phyloP scores from a whole-genome alignment of 1,140 invertebrate species.

The Bombus consobrinus region DNA sequence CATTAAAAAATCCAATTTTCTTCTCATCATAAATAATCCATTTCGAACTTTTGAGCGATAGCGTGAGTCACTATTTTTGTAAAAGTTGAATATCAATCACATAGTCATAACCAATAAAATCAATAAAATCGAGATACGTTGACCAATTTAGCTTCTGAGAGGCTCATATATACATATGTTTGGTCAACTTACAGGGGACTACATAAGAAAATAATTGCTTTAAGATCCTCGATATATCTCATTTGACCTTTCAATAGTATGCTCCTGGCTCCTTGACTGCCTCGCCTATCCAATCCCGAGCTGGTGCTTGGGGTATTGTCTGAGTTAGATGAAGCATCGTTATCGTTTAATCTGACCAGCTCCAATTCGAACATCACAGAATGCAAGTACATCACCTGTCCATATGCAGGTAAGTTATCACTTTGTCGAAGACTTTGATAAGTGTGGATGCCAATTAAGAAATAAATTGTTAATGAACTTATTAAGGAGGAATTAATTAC shows the following conservation, averaged over 20 bases:
- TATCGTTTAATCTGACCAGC: constrained; percentile 83
- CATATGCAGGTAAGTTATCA: not conserved
- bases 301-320: constrained; percentile 56
- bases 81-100: no score
- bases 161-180: not conserved
- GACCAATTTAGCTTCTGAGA: not conserved
- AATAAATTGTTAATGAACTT: not conserved
- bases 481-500: not conserved
- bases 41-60: no score
- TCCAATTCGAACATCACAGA: constrained; percentile 91
- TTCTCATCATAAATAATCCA: no score
- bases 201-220: constrained; percentile 91
- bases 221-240: constrained; percentile 90
- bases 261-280: constrained; percentile 88
- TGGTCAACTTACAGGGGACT: constrained; percentile 89
- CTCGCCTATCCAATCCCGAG: constrained; percentile 83
- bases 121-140: not conserved
- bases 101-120: no score
- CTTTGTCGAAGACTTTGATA: not conserved
- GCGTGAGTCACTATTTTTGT: no score
- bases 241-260: constrained; percentile 93
- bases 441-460: not conserved
- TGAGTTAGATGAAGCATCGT: constrained; percentile 47
- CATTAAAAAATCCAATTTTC: no score
- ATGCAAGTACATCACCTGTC: constrained; percentile 87